Evolutionary conservation across 2,797 vertebrate species (phyloP).

Genomic region (Emys orbicularis): DNA sequence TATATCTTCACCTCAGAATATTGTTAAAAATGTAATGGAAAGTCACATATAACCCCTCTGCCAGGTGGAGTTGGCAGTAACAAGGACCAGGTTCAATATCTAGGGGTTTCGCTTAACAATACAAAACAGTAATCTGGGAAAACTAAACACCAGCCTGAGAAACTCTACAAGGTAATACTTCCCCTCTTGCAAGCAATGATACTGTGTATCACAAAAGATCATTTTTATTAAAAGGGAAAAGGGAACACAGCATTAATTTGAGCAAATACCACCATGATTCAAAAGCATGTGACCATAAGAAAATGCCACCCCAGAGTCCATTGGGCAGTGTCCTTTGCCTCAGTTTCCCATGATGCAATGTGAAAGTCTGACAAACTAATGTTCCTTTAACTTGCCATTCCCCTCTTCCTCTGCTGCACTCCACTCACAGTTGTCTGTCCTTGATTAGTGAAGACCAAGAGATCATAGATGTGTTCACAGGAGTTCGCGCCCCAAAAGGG

Average conservation of each 20-base stretch:
- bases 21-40: slow-evolving; percentile 68
- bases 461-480: too few species aligned
- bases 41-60: slow-evolving; percentile 31
- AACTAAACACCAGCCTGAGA: background rate
- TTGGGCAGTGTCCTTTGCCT: background rate
- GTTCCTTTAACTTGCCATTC: background rate
- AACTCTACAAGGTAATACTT: background rate
- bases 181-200: background rate
- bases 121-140: background rate
- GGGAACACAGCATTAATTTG: background rate
- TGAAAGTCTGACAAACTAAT: background rate
- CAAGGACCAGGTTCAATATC: background rate
- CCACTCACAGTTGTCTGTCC: background rate
- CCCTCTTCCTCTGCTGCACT: background rate
- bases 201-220: background rate
- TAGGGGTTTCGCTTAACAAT: background rate
- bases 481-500: too few species aligned
- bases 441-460: too few species aligned
- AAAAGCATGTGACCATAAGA: background rate
- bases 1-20: slow-evolving; percentile 71
- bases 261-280: background rate
- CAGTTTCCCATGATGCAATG: background rate
- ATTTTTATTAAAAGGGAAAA: background rate
- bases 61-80: background rate
- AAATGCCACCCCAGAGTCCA: background rate